A percentile compares a stretch with the other conserved stretches of the same genome.
phyloP scores from a whole-genome alignment of 2,888 invertebrate species.

The Nephrotoma flavescens region DNA sequence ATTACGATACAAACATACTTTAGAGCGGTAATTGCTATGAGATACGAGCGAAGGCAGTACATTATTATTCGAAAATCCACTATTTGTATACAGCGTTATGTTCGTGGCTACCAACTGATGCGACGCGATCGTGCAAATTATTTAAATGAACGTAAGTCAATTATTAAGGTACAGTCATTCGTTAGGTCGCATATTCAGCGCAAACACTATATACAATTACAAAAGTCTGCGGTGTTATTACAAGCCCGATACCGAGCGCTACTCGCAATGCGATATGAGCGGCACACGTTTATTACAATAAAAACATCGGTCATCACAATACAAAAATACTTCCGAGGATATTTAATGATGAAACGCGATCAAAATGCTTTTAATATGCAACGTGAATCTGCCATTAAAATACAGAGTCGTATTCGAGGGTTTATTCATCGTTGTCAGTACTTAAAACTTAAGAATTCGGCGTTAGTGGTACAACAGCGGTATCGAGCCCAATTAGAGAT shows the following conservation, averaged over 20 bases:
- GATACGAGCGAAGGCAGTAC: constrained; percentile 19
- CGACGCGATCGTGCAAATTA: constrained; percentile 14
- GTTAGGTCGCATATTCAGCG: constrained; percentile 21
- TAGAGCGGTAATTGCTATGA: constrained; percentile 18
- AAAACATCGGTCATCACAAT: constrained; percentile 19
- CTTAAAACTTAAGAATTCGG: constrained; percentile 18
- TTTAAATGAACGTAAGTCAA: constrained; percentile 14
- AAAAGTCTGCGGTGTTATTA: constrained; percentile 17
- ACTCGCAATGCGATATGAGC: constrained; percentile 7
- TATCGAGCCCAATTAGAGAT: constrained; percentile 8
- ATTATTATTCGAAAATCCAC: constrained; percentile 15
- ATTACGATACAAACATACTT: constrained; percentile 16
- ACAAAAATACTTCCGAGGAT: constrained; percentile 23
- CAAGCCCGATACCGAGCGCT: constrained; percentile 21
- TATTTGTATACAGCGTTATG: constrained; percentile 21
- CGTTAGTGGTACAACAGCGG: constrained; percentile 24
- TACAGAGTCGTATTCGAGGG: constrained; percentile 30
- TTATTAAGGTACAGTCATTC: constrained; percentile 23
- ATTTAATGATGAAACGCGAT: constrained; percentile 13
- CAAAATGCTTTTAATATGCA: constrained; percentile 15
- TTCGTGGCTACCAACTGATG: constrained; percentile 21
- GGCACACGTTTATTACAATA: neutral
- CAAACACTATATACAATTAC: constrained; percentile 14
- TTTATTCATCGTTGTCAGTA: constrained; percentile 18
- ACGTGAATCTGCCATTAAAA: constrained; percentile 15